A percentile compares a stretch with the other conserved stretches of the same genome.
These are phyloP conservation scores for Dendroctonus valens DNA, from an alignment of 1,140 invertebrate species.

Conservation along the genomic window DNA sequence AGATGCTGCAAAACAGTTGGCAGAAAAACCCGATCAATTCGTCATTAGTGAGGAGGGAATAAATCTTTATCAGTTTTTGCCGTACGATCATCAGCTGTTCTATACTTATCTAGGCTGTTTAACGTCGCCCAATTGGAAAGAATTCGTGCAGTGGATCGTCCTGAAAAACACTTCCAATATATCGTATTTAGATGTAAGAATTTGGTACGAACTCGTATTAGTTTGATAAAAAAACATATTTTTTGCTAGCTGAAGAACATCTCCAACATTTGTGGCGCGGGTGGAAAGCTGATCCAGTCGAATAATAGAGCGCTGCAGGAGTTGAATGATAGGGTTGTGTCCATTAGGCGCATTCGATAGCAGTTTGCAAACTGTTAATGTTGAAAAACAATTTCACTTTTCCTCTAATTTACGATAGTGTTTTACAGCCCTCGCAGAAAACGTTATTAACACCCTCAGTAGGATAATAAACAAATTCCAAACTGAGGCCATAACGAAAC, in stretches of 20 bases:
- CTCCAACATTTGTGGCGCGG: not conserved
- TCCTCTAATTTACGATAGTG: not conserved
- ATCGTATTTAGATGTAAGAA: not conserved
- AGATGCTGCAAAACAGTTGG: conserved; percentile 4
- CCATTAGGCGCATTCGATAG: not conserved
- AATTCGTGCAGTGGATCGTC: conserved; percentile 15
- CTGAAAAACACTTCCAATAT: conserved; percentile 7
- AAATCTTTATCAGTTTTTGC: conserved; percentile 9
- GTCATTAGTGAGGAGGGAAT: not conserved
- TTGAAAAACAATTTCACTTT: not conserved
- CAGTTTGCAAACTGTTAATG: not conserved
- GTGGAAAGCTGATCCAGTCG: not conserved
- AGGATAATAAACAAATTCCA: too few relatives aligned
- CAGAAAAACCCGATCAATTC: conserved; percentile 2
- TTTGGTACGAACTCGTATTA: not conserved
- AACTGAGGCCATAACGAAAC: too few relatives aligned
- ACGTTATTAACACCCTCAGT: too few relatives aligned
- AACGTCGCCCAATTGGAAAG: conserved; percentile 3
- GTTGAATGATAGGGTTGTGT: not conserved
- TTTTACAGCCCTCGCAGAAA: not conserved
- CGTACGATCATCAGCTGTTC: conserved; percentile 10
- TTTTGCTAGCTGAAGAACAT: not conserved
- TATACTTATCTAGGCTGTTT: conserved; percentile 2
- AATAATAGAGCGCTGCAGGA: conserved; percentile 1
- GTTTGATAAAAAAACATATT: not conserved